Percentiles rank a stretch among this genome's conserved stretches.
phyloP scores from a whole-genome alignment of 2,797 vertebrate genomes.

The Tinamus major region DNA sequence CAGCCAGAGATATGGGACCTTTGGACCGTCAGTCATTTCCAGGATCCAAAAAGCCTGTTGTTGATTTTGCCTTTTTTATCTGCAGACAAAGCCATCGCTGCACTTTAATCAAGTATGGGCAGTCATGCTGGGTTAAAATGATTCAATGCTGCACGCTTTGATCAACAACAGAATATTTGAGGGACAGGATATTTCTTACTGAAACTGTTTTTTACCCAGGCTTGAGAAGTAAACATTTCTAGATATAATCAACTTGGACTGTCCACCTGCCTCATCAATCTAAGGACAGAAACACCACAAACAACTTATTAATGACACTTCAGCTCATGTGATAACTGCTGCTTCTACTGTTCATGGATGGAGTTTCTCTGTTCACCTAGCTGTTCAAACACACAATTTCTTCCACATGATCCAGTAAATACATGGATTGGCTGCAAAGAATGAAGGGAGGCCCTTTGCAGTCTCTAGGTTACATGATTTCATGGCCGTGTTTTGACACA shows the following conservation, averaged over 20 bases:
- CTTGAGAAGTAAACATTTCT: neutral
- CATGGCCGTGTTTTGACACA: neutral
- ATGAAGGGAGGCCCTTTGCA: neutral
- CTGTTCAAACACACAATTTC: neutral
- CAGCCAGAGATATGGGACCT: neutral
- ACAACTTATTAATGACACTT: neutral
- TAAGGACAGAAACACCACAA: neutral
- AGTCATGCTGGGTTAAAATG: neutral
- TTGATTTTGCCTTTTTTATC: neutral
- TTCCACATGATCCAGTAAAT: neutral
- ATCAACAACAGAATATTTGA: neutral
- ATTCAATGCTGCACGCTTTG: neutral
- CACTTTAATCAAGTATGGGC: neutral
- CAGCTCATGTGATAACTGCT: neutral
- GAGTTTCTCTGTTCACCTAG: too few relatives aligned
- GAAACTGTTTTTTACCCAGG: neutral
- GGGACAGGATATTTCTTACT: neutral
- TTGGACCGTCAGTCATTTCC: neutral
- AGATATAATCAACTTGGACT: neutral
- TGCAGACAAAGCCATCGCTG: neutral
- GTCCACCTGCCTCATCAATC: neutral
- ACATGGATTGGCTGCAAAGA: neutral
- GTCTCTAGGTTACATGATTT: neutral
- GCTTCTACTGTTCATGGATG: neutral
- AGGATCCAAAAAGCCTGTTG: neutral